phyloP scores from a whole-genome alignment of 2,888 invertebrate genomes.

The Cephus runcator region DNA sequence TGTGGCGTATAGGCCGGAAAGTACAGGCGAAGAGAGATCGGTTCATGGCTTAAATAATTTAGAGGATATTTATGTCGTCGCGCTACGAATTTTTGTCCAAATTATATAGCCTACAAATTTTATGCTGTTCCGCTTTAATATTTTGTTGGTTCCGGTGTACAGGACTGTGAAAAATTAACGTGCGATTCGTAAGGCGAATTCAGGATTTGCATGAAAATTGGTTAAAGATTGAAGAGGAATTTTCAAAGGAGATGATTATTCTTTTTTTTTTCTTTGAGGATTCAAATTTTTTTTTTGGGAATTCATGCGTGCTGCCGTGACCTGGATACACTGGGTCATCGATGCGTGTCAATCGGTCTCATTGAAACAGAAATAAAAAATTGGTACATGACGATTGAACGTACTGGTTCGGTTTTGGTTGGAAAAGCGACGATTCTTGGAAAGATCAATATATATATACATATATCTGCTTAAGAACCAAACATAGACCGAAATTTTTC shows the following conservation, averaged over 20 bases:
- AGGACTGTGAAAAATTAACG: background rate
- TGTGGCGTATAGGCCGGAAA: background rate
- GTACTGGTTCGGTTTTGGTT: background rate
- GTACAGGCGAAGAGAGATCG: slow-evolving; percentile 1
- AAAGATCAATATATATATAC: no score
- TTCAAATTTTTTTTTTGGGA: background rate
- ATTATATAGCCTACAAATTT: background rate
- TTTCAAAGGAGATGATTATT: background rate
- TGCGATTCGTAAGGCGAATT: no score
- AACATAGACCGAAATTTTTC: background rate
- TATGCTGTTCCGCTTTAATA: background rate
- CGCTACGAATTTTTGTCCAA: background rate
- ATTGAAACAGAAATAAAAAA: background rate
- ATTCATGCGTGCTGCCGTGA: background rate
- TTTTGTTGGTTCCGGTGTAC: background rate
- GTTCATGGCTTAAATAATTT: background rate
- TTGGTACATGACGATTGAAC: background rate
- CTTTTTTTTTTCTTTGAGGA: no score
- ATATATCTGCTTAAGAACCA: background rate
- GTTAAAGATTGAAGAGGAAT: background rate
- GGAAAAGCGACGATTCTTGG: background rate
- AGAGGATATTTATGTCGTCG: background rate
- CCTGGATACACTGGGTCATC: background rate
- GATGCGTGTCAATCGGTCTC: background rate
- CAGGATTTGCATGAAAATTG: background rate